A percentile compares a stretch with the other conserved stretches of the same genome.
These are phyloP conservation scores for Chrysoperla carnea DNA, from an alignment of 1,140 invertebrate species.

Conservation along the genomic window DNA sequence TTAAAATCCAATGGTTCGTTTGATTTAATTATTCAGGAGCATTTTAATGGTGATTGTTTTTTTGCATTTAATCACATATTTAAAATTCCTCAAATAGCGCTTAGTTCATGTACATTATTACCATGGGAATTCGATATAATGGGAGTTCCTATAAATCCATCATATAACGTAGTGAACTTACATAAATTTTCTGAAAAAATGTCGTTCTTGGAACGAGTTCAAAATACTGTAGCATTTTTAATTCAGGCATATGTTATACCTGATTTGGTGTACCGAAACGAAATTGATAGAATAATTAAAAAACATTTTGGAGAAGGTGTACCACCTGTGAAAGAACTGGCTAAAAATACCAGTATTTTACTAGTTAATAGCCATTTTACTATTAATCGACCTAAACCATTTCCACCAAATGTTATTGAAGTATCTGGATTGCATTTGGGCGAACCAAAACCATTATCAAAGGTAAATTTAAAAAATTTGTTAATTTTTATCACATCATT, in stretches of 20 bases:
- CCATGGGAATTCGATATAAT: slow-evolving; percentile 37
- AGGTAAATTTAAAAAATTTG: slow-evolving; percentile 16
- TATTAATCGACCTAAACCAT: slow-evolving; percentile 25
- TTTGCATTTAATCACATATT: slow-evolving; percentile 38
- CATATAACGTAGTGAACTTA: slow-evolving; percentile 33
- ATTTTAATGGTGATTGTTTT: slow-evolving; percentile 51
- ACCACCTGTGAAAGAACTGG: slow-evolving; percentile 31
- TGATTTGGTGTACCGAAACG: slow-evolving; percentile 19
- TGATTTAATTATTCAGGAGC: slow-evolving; percentile 45
- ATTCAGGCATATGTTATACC: slow-evolving; percentile 13
- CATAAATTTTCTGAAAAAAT: slow-evolving; percentile 32
- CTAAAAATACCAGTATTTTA: slow-evolving; percentile 31
- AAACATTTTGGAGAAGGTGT: slow-evolving; percentile 33
- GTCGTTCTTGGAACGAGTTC: slow-evolving; percentile 24
- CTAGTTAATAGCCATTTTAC: slow-evolving; percentile 39
- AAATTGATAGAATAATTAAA: slow-evolving; percentile 26
- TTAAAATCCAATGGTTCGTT: slow-evolving; percentile 29
- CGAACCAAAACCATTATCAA: slow-evolving; percentile 7
- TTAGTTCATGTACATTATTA: slow-evolving; percentile 30
- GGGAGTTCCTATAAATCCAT: slow-evolving; percentile 33
- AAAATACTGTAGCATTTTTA: slow-evolving; percentile 17
- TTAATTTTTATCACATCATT: not conserved
- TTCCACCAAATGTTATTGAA: slow-evolving; percentile 31
- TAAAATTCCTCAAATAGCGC: slow-evolving; percentile 32
- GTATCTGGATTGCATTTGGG: slow-evolving; percentile 21